These are phyloP conservation scores for Urocolius indicus DNA, from an alignment of 2,113 vertebrate genomes.

Conservation along the genomic window DNA sequence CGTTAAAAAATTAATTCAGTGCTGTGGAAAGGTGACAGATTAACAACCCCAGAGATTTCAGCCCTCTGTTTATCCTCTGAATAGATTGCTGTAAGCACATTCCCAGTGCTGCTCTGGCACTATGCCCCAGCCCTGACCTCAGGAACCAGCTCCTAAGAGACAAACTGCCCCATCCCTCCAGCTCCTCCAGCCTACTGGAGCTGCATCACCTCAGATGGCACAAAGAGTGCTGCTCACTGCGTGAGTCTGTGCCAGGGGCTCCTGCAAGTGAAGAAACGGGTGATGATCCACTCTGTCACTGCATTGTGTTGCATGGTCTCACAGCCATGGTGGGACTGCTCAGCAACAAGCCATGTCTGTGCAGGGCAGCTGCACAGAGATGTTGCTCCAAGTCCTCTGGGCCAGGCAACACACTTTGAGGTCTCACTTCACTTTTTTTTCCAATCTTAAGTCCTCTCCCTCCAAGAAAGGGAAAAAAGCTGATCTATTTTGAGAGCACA, in stretches of 20 bases:
- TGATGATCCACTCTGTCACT: not conserved
- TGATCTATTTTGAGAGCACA: not conserved
- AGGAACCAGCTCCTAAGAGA: not conserved
- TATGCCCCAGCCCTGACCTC: slow-evolving; percentile 44
- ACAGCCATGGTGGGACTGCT: not conserved
- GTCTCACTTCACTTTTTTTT: not conserved
- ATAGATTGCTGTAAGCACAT: not conserved
- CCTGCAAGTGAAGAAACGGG: not conserved
- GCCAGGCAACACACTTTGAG: not conserved
- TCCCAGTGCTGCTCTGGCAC: not conserved
- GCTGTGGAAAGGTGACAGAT: slow-evolving; percentile 64
- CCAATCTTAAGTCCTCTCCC: not conserved
- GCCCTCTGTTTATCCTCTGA: slow-evolving; percentile 49
- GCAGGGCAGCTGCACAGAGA: not conserved
- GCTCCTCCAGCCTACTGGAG: not conserved
- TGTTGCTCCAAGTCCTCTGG: not conserved
- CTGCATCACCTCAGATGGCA: not conserved
- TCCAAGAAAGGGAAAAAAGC: not conserved
- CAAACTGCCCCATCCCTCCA: not conserved
- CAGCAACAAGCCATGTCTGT: not conserved
- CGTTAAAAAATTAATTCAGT: slow-evolving; percentile 60
- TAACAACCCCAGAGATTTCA: slow-evolving; percentile 57
- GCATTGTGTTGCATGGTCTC: not conserved
- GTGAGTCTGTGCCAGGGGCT: not conserved
- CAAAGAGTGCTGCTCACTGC: not conserved